Base-by-base conservation (phyloP, 2,113 vertebrate species). In the Tenrec ecaudatus region DNA sequence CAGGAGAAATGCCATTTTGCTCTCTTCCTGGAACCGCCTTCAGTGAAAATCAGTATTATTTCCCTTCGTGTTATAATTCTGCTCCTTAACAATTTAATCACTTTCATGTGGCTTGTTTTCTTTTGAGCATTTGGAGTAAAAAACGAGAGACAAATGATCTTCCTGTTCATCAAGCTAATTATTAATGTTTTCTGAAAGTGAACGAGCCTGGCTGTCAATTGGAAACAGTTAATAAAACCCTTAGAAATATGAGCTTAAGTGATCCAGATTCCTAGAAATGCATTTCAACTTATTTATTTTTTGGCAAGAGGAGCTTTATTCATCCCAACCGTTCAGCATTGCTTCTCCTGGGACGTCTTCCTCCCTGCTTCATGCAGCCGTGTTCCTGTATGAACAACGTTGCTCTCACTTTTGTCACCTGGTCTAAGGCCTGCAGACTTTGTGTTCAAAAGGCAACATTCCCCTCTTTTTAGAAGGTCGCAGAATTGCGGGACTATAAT, bases 151-250 rank as follows among this genome's bases (percentile, higher is more conserved):
- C 15, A 38, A 53, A 62, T 29, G n/a, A 27, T 81, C 15, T 69
- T 83, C 69, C 43, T 87, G 36, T 66, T 87, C 36, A 79, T 87
- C 76, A n/a, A 10, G 64, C 80, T 40, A 82, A 25, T 57, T 85
- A 68, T 38, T 76, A 27, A 36, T 57, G 22, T 71, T 82, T 81
- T 43, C 43, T 71, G 75, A 86, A 82, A n/a, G 33, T 58, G 9
- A 60, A 75, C 88, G 71, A 68, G 17, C 5, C 71, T 47, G 36
- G 25, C 36, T 79, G 9, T 95, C 86, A 66, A 25, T 60, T 90
- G 86, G 38, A 68, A 89, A 36, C n/a, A 81, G 68, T 94, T 93
- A 57, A 87, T 31, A 84, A 91, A 53, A 83, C 75, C 94, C 57
- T 82, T 93, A 90, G 76, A 92, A 90, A 86, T 69, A 62, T 47